A percentile compares a stretch with the other conserved stretches of the same genome.
These are phyloP conservation scores for Oncorhynchus mykiss DNA, from an alignment of 2,113 vertebrate genomes.

Conservation along the genomic window DNA sequence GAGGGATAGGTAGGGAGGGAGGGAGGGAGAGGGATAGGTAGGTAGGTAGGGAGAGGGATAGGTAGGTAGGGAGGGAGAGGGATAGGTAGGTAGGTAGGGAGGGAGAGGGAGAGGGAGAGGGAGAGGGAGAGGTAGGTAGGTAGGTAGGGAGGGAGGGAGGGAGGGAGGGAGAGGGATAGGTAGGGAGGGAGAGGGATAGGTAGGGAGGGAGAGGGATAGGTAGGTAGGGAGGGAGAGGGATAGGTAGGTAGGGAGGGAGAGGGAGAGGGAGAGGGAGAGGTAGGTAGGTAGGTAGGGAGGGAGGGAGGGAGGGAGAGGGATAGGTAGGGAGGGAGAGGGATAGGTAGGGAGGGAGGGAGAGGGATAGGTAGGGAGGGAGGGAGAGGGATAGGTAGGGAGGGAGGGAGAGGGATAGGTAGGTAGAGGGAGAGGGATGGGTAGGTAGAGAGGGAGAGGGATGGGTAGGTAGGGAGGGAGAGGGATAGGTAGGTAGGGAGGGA, in stretches of 20 bases:
- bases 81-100: rapidly evolving
- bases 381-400: not conserved
- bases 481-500: constrained; percentile 68
- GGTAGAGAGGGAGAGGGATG: no score
- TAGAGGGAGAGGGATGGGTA: not conserved
- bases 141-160: rapidly evolving
- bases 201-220: constrained; percentile 61
- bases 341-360: no score
- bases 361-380: no score
- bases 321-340: no score
- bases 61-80: no score
- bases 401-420: no score
- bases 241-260: rapidly evolving
- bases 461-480: no score
- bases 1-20: no score
- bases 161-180: no score
- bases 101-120: no score
- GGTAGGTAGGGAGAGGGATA: constrained; percentile 60
- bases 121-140: not conserved
- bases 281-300: no score
- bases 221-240: no score
- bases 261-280: constrained; percentile 48
- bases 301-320: rapidly evolving
- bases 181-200: constrained; percentile 55
- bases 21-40: not conserved